A percentile compares a stretch with the other conserved stretches of the same genome.
These are phyloP conservation scores for Oscheius sp. DNA, from an alignment of 1,140 invertebrate species.

Conservation along the genomic window DNA sequence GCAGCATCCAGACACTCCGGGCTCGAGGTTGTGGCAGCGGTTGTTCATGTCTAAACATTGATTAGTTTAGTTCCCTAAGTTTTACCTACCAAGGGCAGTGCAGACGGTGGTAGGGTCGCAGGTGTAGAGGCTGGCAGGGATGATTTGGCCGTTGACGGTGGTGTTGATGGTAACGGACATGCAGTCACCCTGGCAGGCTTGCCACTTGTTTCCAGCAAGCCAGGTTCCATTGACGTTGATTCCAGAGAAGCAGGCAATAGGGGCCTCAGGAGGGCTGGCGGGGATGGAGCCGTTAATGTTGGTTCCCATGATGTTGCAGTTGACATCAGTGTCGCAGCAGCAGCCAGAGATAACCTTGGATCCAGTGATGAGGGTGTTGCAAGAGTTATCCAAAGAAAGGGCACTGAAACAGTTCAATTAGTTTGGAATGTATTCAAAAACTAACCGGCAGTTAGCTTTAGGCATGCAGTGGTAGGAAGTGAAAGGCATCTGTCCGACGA, in stretches of 20 bases:
- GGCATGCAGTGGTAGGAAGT: conserved; percentile 33
- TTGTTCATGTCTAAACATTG: conserved; percentile 2
- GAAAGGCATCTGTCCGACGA: conserved; percentile 3
- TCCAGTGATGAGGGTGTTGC: conserved; percentile 3
- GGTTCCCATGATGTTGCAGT: conserved; percentile 19
- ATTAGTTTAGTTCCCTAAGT: background rate
- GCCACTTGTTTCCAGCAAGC: conserved; percentile 9
- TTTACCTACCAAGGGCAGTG: background rate
- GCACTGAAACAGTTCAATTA: background rate
- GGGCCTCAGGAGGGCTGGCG: conserved; percentile 13
- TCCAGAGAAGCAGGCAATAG: conserved; percentile 29
- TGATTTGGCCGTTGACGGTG: background rate
- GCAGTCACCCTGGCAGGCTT: conserved; percentile 29
- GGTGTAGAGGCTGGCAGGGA: conserved; percentile 25
- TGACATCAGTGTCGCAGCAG: conserved; percentile 19
- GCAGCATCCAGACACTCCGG: conserved; percentile 18
- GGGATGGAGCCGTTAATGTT: conserved; percentile 8
- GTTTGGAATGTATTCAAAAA: background rate
- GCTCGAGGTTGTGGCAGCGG: conserved; percentile 28
- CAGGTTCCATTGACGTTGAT: conserved; percentile 13
- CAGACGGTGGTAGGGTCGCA: conserved; percentile 36
- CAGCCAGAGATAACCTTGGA: background rate
- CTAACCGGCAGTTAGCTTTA: conserved; percentile 20
- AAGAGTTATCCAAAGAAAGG: conserved; percentile 22
- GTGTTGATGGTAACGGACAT: conserved; percentile 18